phyloP scores from a whole-genome alignment of 92 coral and sea anemone genomes.

The Anthopleura xanthogrammica region DNA sequence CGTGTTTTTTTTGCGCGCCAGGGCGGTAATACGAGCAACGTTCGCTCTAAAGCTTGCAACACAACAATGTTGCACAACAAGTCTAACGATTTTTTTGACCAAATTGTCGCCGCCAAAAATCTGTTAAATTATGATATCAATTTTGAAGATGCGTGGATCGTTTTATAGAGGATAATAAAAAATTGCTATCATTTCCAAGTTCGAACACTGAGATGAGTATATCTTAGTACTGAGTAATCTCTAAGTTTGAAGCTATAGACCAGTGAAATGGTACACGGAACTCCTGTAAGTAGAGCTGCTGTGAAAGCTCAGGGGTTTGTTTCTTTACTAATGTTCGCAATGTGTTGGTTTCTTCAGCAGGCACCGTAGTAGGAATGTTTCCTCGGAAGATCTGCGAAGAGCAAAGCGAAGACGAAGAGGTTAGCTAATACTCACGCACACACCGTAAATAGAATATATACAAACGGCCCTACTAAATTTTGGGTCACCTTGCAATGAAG shows the following conservation, averaged over 20 bases:
- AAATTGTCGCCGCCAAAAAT: too few relatives aligned
- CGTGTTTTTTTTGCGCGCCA: background rate
- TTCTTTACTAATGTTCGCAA: slow-evolving; percentile 12
- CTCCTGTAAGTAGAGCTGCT: background rate
- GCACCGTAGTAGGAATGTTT: slow-evolving; percentile 71
- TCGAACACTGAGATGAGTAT: too few relatives aligned
- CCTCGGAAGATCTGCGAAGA: slow-evolving; percentile 76
- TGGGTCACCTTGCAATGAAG: too few relatives aligned
- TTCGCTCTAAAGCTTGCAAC: background rate
- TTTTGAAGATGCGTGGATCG: too few relatives aligned
- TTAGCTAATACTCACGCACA: slow-evolving; percentile 14
- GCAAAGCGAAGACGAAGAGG: slow-evolving; percentile 83
- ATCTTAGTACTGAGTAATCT: too few relatives aligned
- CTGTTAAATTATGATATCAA: too few relatives aligned
- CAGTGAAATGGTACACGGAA: background rate
- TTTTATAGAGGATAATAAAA: too few relatives aligned
- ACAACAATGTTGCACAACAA: too few relatives aligned
- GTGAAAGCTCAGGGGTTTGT: background rate
- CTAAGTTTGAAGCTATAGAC: background rate
- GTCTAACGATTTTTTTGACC: too few relatives aligned
- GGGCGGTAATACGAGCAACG: background rate
- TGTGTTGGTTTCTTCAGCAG: slow-evolving; percentile 57
- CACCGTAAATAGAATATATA: background rate
- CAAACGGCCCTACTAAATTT: too few relatives aligned
- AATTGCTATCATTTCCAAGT: too few relatives aligned